phyloP scores from a whole-genome alignment of 2,797 vertebrate genomes.

The Halcyon leucocephala region DNA sequence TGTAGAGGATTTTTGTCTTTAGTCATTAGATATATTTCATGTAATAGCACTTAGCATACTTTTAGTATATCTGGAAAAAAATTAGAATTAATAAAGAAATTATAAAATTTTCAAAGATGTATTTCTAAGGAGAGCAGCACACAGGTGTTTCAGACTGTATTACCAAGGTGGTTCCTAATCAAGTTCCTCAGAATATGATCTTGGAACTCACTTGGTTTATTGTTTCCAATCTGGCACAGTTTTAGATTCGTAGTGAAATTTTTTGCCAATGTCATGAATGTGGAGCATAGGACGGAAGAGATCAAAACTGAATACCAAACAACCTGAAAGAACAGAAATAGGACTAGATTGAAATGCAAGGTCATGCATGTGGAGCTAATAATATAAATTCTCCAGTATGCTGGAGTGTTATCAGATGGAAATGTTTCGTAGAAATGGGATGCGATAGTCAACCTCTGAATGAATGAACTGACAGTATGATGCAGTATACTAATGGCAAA shows the following conservation, averaged over 20 bases:
- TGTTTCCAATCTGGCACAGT: not conserved
- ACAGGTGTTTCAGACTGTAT: not conserved
- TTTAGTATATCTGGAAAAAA: not conserved
- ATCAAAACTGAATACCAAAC: not conserved
- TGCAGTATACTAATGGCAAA: not conserved
- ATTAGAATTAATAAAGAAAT: not conserved
- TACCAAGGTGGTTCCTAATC: not conserved
- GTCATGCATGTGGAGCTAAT: not conserved
- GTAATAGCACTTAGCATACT: not conserved
- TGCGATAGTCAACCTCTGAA: not conserved
- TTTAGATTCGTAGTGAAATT: not conserved
- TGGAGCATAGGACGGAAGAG: not conserved
- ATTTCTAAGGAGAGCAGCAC: not conserved
- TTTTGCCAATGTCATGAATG: not conserved
- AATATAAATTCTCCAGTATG: not conserved
- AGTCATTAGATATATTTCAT: not conserved
- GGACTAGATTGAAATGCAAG: conserved; percentile 5
- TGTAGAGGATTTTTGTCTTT: not conserved
- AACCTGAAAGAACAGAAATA: not conserved
- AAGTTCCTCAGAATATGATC: not conserved
- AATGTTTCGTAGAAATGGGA: not conserved
- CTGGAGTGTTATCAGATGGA: not conserved
- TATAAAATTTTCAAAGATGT: not conserved
- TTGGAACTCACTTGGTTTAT: not conserved
- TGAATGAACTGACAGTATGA: not conserved